Conservation (phyloP, 2,113 vertebrate genomes). For the Clarias macrocephalus region DNA sequence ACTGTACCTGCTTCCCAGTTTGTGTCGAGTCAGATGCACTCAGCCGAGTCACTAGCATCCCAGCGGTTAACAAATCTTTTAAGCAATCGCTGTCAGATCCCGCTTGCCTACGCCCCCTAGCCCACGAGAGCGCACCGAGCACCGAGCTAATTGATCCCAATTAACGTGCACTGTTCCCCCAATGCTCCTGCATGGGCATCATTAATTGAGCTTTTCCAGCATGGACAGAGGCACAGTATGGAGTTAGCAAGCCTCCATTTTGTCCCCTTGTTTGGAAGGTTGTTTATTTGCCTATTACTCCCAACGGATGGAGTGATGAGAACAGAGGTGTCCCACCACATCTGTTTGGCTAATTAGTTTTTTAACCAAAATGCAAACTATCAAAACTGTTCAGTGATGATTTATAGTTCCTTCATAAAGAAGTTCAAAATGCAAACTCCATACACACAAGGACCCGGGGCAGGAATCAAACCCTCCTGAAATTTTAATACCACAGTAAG, state of each 20-base stretch:
- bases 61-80: slow-evolving; percentile 56
- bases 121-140: slow-evolving; percentile 45
- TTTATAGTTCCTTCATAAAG: background rate
- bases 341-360: slow-evolving; percentile 15
- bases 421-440: too few species aligned
- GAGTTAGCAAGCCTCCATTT: slow-evolving; percentile 39
- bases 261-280: slow-evolving; percentile 6
- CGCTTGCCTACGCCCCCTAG: slow-evolving; percentile 49
- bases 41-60: slow-evolving; percentile 19
- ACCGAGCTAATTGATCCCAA: slow-evolving; percentile 62
- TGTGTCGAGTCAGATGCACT: slow-evolving; percentile 42
- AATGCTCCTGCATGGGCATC: slow-evolving; percentile 45
- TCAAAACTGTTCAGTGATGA: background rate
- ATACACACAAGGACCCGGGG: too few species aligned
- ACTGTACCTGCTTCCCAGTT: slow-evolving; percentile 25
- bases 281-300: slow-evolving; percentile 30
- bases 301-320: background rate
- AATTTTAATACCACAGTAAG: too few species aligned
- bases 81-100: slow-evolving; percentile 53
- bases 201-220: slow-evolving; percentile 50
- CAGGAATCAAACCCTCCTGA: too few species aligned
- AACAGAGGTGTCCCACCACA: background rate
- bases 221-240: slow-evolving; percentile 37
- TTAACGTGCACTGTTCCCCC: slow-evolving; percentile 54
- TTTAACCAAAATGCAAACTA: background rate